A percentile compares a stretch with the other conserved stretches of the same genome.
Evolutionary conservation across 2,888 invertebrate genomes (phyloP).

Genomic region (Chelonus formosanus): DNA sequence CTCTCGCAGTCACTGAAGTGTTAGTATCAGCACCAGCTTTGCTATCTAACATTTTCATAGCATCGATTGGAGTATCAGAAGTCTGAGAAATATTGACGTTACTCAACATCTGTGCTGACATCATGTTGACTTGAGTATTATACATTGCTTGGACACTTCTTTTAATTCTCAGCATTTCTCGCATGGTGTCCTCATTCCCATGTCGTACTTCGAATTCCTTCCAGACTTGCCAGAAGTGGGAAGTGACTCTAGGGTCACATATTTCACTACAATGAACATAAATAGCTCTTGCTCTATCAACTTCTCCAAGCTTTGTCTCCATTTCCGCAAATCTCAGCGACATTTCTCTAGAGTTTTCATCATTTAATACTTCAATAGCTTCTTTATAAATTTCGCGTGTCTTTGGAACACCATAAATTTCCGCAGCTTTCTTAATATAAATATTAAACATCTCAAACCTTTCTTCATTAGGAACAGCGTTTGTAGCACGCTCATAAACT

Average conservation of each 20-base stretch:
- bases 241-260: conserved; percentile 96
- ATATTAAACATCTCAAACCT: conserved; percentile 99
- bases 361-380: conserved; percentile 92
- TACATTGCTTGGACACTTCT: conserved; percentile 97
- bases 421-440: conserved; percentile 97
- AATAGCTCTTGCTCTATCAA: conserved; percentile 95
- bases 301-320: conserved; percentile 98
- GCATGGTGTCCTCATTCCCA: conserved; percentile 99
- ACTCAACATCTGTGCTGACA: conserved; percentile 97
- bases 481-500: conserved; percentile 96
- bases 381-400: conserved; percentile 98
- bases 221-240: conserved; percentile 98
- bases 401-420: conserved; percentile 96
- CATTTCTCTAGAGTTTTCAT: conserved; percentile 93
- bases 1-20: conserved; percentile 50
- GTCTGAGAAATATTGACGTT: conserved; percentile 77
- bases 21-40: conserved; percentile 70
- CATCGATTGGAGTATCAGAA: conserved; percentile 78
- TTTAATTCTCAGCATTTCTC: conserved; percentile 98
- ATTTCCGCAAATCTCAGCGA: conserved; percentile 96
- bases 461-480: conserved; percentile 90
- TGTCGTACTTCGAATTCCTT: conserved; percentile 99
- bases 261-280: conserved; percentile 99
- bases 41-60: conserved; percentile 88
- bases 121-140: conserved; percentile 99